These are phyloP conservation scores for Salvelinus fontinalis DNA, from an alignment of 2,113 vertebrate genomes.

Conservation along the genomic window DNA sequence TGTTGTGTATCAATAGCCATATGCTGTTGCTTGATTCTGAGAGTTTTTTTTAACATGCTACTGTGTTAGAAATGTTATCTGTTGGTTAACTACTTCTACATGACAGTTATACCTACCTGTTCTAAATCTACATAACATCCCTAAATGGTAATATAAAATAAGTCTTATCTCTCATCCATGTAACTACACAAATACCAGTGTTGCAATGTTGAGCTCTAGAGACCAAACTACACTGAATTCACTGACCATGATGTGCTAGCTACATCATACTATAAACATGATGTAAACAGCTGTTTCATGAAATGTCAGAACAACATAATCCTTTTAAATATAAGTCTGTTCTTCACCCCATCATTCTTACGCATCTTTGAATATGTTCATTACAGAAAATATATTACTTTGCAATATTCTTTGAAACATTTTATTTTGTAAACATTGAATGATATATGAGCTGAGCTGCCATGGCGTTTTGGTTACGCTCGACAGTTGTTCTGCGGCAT, in stretches of 20 bases:
- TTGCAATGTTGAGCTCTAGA: neutral
- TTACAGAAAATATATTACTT: constrained; percentile 33
- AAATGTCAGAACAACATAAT: neutral
- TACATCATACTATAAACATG: neutral
- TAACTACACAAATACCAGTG: neutral
- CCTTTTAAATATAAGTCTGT: no score
- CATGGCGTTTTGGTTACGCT: neutral
- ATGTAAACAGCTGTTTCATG: neutral
- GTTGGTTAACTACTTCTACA: neutral
- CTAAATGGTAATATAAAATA: neutral
- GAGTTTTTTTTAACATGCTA: neutral
- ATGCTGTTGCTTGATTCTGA: constrained; percentile 6
- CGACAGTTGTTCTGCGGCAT: neutral
- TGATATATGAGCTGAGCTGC: neutral
- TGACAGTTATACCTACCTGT: neutral
- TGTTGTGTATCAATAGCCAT: neutral
- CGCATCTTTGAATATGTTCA: constrained; percentile 14
- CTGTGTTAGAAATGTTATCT: neutral
- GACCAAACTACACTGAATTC: neutral
- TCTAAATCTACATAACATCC: neutral
- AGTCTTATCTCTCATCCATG: neutral
- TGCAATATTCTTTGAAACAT: constrained; percentile 6
- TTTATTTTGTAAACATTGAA: neutral
- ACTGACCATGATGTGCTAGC: neutral
- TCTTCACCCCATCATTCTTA: neutral